These are phyloP conservation scores for Paedocypris micromegethes DNA, from an alignment of 2,797 vertebrate genomes.

Conservation along the genomic window DNA sequence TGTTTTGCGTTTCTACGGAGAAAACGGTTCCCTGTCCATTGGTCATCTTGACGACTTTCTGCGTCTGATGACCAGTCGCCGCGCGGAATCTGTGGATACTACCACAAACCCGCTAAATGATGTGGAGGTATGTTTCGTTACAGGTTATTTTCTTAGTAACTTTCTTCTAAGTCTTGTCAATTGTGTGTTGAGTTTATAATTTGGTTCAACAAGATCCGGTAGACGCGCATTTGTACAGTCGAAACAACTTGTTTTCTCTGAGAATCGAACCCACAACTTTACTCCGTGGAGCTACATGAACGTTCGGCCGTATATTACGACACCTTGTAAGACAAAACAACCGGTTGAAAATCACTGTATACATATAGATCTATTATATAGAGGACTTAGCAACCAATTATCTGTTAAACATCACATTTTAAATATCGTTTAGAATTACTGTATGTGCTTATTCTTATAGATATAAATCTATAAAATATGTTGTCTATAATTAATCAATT, in stretches of 20 bases:
- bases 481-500: not conserved
- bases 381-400: not conserved
- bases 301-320: no score
- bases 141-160: not conserved
- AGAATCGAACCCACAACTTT: no score
- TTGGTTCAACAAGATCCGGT: no score
- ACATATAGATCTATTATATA: not conserved
- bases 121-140: constrained; percentile 28
- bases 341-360: not conserved
- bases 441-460: not conserved
- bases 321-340: no score
- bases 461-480: not conserved
- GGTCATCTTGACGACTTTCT: constrained; percentile 41
- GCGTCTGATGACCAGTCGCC: constrained; percentile 34
- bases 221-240: no score
- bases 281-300: no score
- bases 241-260: no score
- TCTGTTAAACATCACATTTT: not conserved
- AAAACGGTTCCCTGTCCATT: constrained; percentile 31
- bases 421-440: not conserved
- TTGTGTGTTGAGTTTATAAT: not conserved
- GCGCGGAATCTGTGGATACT: constrained; percentile 28
- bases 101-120: constrained; percentile 35
- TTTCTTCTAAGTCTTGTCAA: not conserved
- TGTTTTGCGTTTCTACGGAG: constrained; percentile 40